Evolutionary conservation across 1,140 invertebrate species (phyloP), one percentile per base, ranked within the genome.

Genomic region (Rhynchophorus ferrugineus): DNA sequence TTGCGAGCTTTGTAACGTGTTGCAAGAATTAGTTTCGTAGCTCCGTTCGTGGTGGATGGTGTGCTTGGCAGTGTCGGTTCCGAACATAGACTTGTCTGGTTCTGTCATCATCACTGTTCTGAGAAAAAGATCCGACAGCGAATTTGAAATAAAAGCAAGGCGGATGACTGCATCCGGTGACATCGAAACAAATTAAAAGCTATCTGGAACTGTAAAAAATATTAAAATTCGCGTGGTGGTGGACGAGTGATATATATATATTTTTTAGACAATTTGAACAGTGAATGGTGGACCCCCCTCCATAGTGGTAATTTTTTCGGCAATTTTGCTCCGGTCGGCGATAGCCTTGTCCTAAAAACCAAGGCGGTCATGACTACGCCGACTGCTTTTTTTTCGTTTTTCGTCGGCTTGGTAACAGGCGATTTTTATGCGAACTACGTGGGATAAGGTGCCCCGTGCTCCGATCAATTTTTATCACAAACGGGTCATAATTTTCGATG

Each of bases 331-430:
- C 39, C 45, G 45, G 37, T 20, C 9, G 46, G 34, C 34, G 16
- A 20, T 39, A 49, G 52, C 52, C 52, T 54, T 54, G 52, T 54
- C 39, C 52, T 33, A 44, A 54, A 54, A 48, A 43, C 9, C 43
- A 53, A 53, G 43, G 37, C 52, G 52, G 45, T 54, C 52, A 49
- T 47, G 50, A 53, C 36, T 53, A 47, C 50, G 33, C 20, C 49
- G 50, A 34, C 43, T 47, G 50, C 37, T 46, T 53, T 54, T 46
- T 47, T 47, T 48, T n/a, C 17, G 24, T 5, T 46, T 18, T 42
- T 45, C 35, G 49, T 37, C 34, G 38, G 51, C 51, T 29, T 54
- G 38, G 51, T 47, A 54, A 54, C 51, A 54, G 16, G 44, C 51
- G 22, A 29, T 47, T 41, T 41, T 53, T 46, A 20, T 21, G 11